Evolutionary conservation across 2,113 vertebrate genomes (phyloP).

Genomic region (Pipa parva): DNA sequence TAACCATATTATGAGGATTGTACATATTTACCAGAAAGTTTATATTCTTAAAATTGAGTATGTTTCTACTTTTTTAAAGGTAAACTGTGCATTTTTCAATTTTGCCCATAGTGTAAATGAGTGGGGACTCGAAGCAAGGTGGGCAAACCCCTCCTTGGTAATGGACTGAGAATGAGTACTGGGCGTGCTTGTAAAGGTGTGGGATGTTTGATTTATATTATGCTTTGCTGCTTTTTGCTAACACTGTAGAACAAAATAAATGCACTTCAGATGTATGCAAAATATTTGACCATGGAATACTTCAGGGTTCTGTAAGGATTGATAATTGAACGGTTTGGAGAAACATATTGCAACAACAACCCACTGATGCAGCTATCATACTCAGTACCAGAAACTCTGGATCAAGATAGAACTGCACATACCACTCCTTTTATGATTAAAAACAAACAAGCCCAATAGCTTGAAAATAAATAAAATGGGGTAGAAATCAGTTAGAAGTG

Average conservation of each 20-base stretch:
- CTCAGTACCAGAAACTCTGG: too few relatives aligned
- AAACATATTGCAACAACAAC: too few relatives aligned
- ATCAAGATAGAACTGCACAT: too few relatives aligned
- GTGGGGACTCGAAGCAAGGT: constrained; percentile 33
- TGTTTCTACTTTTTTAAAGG: constrained; percentile 85
- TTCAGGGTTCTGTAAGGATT: not conserved
- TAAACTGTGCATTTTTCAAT: constrained; percentile 76
- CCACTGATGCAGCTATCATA: too few relatives aligned
- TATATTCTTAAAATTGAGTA: constrained; percentile 83
- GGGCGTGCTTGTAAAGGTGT: not conserved
- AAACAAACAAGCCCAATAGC: too few relatives aligned
- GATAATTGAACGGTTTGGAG: too few relatives aligned
- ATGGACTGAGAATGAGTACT: not conserved
- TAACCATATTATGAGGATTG: constrained; percentile 72
- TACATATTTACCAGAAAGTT: constrained; percentile 81
- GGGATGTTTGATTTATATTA: constrained; percentile 34
- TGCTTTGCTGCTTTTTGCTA: constrained; percentile 41
- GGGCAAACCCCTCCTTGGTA: not conserved
- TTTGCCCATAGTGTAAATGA: constrained; percentile 64
- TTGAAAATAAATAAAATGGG: too few relatives aligned
- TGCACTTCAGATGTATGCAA: constrained; percentile 23
- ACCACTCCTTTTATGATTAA: too few relatives aligned
- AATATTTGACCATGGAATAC: constrained; percentile 3
- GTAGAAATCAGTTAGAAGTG: too few relatives aligned
- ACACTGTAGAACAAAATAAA: constrained; percentile 34